Percentiles rank a stretch among this genome's conserved stretches.
Evolutionary conservation across 1,140 invertebrate genomes (phyloP).

Genomic region (Philotrypesis tridentata): DNA sequence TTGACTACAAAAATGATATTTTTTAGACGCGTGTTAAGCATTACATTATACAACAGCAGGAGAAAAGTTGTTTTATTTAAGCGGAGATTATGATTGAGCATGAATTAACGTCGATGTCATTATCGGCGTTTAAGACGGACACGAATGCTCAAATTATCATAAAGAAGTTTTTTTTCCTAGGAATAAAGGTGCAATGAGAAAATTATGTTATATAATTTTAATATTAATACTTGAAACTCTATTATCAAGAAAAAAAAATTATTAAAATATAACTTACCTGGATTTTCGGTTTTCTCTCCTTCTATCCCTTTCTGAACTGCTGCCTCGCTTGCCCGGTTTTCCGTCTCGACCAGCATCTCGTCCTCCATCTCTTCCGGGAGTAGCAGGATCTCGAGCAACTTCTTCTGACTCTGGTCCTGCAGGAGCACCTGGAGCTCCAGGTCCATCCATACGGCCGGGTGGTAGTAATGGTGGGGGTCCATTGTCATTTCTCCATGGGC

Average conservation of each 20-base stretch:
- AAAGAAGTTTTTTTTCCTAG: no score
- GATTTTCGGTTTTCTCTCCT: slow-evolving; percentile 45
- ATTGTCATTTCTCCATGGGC: slow-evolving; percentile 22
- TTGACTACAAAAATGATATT: no score
- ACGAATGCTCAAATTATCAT: no score
- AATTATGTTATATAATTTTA: no score
- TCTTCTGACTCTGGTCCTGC: neutral
- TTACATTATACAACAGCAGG: no score
- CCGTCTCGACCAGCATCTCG: slow-evolving; percentile 32
- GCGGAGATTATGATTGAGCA: no score
- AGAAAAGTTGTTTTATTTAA: no score
- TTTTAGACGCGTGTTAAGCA: no score
- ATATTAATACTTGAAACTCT: no score
- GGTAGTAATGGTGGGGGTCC: slow-evolving; percentile 19
- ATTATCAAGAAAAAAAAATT: neutral
- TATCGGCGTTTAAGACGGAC: no score
- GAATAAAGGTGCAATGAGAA: no score
- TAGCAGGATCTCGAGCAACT: neutral
- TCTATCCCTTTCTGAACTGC: slow-evolving; percentile 36
- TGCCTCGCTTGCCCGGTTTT: neutral
- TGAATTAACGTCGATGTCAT: no score
- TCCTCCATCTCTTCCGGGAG: slow-evolving; percentile 43
- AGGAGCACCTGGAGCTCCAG: neutral
- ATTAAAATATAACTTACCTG: slow-evolving; percentile 17
- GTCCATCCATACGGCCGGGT: neutral